Evolutionary conservation across 2,888 invertebrate genomes (phyloP).

Genomic region (Drosophila putrida): DNA sequence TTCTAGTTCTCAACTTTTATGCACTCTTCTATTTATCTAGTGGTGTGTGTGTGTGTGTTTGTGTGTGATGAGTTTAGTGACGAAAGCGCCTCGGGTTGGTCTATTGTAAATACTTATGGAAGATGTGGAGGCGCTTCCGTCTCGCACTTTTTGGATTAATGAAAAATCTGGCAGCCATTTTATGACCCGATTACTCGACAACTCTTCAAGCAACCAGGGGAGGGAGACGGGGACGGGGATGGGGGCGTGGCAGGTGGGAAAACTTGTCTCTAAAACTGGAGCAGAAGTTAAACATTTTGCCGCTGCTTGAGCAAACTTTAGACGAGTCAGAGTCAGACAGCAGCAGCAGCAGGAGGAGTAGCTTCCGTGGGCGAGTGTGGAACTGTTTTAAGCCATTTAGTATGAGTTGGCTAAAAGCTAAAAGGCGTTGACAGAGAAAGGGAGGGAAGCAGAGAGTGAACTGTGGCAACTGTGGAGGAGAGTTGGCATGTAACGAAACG

Average conservation of each 20-base stretch:
- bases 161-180: conserved; percentile 66
- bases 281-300: conserved; percentile 48
- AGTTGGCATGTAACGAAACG: conserved; percentile 32
- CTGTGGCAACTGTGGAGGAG: background rate
- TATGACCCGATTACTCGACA: conserved; percentile 73
- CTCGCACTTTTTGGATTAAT: conserved; percentile 49
- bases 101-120: conserved; percentile 42
- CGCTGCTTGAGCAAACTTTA: conserved; percentile 47
- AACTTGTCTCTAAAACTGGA: conserved; percentile 39
- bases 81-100: conserved; percentile 31
- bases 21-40: background rate
- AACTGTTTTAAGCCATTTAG: conserved; percentile 68
- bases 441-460: background rate
- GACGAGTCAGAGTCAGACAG: conserved; percentile 4
- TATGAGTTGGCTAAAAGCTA: conserved; percentile 36
- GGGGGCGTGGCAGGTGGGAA: background rate
- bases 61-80: conserved; percentile 12
- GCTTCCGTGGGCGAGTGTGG: conserved; percentile 48
- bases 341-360: conserved; percentile 8
- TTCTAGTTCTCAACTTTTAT: background rate
- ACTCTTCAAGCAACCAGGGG: conserved; percentile 48
- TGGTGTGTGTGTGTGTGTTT: background rate
- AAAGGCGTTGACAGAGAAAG: conserved; percentile 27
- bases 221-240: background rate
- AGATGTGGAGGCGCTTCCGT: conserved; percentile 7